These are phyloP conservation scores for Ashinkailepas kermadecensis DNA, from an alignment of 2,888 invertebrate genomes.

Conservation along the genomic window DNA sequence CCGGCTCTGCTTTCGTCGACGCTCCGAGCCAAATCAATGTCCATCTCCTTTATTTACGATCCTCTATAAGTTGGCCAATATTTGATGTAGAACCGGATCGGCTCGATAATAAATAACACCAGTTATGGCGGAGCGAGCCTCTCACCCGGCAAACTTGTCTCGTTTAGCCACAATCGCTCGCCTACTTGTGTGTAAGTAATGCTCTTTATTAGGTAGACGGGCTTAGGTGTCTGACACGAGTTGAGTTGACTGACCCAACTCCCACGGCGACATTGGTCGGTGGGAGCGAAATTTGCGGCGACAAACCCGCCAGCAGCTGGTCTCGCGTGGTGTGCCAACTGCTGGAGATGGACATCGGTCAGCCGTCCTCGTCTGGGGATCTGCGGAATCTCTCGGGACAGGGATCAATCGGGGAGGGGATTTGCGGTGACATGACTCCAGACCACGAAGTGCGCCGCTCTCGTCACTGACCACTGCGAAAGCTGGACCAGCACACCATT, in stretches of 20 bases:
- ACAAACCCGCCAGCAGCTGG: not conserved
- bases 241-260: not conserved
- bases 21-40: conserved; percentile 11
- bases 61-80: conserved; percentile 15
- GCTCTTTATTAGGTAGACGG: not conserved
- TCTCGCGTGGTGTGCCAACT: not conserved
- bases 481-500: too few relatives aligned
- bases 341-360: too few relatives aligned
- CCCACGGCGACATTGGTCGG: not conserved
- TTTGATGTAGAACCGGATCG: conserved; percentile 9
- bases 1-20: not conserved
- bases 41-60: conserved; percentile 16
- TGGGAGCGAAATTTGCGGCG: not conserved
- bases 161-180: not conserved
- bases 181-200: conserved; percentile 6
- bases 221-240: not conserved
- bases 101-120: conserved; percentile 6
- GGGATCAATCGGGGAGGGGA: too few relatives aligned
- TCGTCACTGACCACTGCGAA: too few relatives aligned
- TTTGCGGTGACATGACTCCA: too few relatives aligned
- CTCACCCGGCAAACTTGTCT: conserved; percentile 10
- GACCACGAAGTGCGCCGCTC: too few relatives aligned
- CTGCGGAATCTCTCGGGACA: too few relatives aligned
- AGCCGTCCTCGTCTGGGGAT: too few relatives aligned
- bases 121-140: not conserved